A percentile compares a stretch with the other conserved stretches of the same genome.
Evolutionary conservation across 2,888 invertebrate genomes (phyloP).

Genomic region (Hoplodrina blanda): DNA sequence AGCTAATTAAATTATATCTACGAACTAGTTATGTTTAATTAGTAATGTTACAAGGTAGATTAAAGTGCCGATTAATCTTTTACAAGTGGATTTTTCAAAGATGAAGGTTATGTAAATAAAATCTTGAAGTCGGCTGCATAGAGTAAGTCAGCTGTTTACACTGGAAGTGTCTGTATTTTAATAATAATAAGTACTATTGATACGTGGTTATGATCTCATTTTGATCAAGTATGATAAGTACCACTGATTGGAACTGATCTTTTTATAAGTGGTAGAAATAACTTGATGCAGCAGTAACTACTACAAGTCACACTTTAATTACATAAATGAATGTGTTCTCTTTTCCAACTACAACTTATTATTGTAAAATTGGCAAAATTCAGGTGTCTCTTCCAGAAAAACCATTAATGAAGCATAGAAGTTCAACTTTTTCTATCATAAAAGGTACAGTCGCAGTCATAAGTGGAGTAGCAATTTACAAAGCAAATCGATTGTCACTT

Average conservation of each 20-base stretch:
- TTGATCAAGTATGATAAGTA: slow-evolving; percentile 12
- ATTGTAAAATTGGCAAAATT: no score
- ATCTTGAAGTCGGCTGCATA: neutral
- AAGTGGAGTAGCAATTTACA: no score
- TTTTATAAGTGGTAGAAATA: neutral
- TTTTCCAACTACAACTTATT: no score
- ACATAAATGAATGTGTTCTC: no score
- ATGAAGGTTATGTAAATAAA: slow-evolving; percentile 50
- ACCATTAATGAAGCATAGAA: no score
- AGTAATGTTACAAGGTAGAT: neutral
- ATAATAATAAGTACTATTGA: neutral
- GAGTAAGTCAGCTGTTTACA: neutral
- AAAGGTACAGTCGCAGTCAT: no score
- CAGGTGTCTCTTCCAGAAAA: no score
- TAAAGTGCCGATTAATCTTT: neutral
- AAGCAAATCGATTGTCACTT: no score
- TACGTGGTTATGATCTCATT: slow-evolving; percentile 6
- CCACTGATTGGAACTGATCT: neutral
- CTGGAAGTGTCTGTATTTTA: neutral
- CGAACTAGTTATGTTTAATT: neutral
- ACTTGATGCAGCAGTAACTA: neutral
- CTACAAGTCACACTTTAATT: no score
- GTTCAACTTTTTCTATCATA: no score
- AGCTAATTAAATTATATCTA: neutral
- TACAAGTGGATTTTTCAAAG: neutral